A percentile compares a stretch with the other conserved stretches of the same genome.
These are phyloP conservation scores for Drosophila nr. perissopoda DNA, from an alignment of 2,888 invertebrate genomes.

Conservation along the genomic window DNA sequence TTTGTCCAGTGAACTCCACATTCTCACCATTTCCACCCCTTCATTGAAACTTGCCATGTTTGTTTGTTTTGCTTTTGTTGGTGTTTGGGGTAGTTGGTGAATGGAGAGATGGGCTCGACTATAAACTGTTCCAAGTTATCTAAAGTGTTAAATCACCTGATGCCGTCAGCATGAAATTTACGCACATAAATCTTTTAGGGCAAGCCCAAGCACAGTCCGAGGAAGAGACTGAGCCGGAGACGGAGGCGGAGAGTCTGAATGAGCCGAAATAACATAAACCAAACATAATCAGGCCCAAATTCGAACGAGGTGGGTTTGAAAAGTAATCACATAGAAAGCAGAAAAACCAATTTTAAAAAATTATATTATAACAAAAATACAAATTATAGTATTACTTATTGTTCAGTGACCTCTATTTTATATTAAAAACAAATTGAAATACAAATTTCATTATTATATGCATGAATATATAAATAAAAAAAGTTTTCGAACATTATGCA, in stretches of 20 bases:
- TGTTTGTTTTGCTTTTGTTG: slow-evolving; percentile 19
- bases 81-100: slow-evolving; percentile 15
- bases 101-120: slow-evolving; percentile 47
- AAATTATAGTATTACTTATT: background rate
- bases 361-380: background rate
- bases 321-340: background rate
- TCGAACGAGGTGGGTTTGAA: slow-evolving; percentile 38
- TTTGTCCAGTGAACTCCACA: slow-evolving; percentile 41
- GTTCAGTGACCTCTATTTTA: background rate
- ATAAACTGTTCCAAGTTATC: slow-evolving; percentile 81
- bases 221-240: background rate
- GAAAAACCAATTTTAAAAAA: too few species aligned
- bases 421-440: background rate
- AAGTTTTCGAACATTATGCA: too few species aligned
- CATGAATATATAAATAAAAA: too few species aligned
- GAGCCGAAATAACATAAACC: slow-evolving; percentile 73
- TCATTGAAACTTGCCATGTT: slow-evolving; percentile 21
- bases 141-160: slow-evolving; percentile 85
- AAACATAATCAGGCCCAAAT: slow-evolving; percentile 70
- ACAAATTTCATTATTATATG: too few species aligned
- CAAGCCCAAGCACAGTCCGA: slow-evolving; percentile 48
- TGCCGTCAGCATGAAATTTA: slow-evolving; percentile 84
- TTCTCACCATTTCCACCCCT: background rate
- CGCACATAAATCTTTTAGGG: slow-evolving; percentile 80
- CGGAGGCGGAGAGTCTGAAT: slow-evolving; percentile 35